Evolutionary conservation across 2,797 vertebrate genomes (phyloP).

Genomic region (Ispidina lecontei): DNA sequence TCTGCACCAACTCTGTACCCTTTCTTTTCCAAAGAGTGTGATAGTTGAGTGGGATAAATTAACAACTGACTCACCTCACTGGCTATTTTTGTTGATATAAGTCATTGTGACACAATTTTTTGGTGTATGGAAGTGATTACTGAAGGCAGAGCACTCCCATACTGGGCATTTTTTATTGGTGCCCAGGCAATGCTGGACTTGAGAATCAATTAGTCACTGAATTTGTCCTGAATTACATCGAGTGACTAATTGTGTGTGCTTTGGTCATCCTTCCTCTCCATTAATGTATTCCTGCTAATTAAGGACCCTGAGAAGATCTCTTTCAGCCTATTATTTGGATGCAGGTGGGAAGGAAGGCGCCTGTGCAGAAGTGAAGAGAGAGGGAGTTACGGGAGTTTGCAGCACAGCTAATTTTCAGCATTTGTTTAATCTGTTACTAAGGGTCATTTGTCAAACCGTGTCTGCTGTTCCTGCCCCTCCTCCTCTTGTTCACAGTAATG

Average conservation of each 20-base stretch:
- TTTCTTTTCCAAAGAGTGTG: background rate
- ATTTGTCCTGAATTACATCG: slow-evolving; percentile 5
- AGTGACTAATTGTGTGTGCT: slow-evolving; percentile 13
- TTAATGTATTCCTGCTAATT: slow-evolving; percentile 27
- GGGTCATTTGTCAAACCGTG: slow-evolving; percentile 61
- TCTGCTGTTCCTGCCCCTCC: slow-evolving; percentile 31
- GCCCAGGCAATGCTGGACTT: background rate
- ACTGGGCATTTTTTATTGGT: background rate
- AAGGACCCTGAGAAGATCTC: slow-evolving; percentile 28
- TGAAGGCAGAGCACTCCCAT: background rate
- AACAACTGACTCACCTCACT: background rate
- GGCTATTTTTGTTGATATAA: background rate
- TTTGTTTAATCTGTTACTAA: slow-evolving; percentile 77
- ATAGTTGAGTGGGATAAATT: background rate
- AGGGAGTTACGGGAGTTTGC: slow-evolving; percentile 36
- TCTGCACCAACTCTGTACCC: background rate
- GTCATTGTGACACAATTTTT: background rate
- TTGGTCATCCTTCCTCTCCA: slow-evolving; percentile 32
- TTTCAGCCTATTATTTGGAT: background rate
- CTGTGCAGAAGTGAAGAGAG: background rate
- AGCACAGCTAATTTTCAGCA: slow-evolving; percentile 63
- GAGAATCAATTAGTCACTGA: background rate
- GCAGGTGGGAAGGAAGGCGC: background rate
- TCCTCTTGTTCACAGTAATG: slow-evolving; percentile 34
- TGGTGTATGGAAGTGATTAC: background rate